Percentiles rank a stretch among this genome's conserved stretches.
Evolutionary conservation across 2,888 invertebrate genomes (phyloP).

Genomic region (Apodemia mormo): DNA sequence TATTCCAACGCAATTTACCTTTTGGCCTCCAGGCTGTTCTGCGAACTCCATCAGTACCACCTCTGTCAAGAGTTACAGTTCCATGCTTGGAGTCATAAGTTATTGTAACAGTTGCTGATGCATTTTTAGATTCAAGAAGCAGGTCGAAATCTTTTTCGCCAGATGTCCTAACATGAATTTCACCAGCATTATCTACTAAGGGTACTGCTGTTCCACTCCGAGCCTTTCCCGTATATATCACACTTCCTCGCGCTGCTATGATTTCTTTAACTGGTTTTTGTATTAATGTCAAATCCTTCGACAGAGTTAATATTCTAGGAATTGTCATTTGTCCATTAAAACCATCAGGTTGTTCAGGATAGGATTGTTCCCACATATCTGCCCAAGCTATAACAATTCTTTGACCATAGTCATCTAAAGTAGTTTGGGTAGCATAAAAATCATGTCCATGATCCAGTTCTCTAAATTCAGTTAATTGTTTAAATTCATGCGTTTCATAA

Average conservation of each 20-base stretch:
- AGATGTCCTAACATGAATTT: neutral
- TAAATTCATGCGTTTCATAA: conserved; percentile 48
- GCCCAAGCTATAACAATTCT: conserved; percentile 60
- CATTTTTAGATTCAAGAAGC: conserved; percentile 18
- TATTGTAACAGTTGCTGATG: conserved; percentile 7
- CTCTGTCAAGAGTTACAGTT: conserved; percentile 53
- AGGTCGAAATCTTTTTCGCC: conserved; percentile 6
- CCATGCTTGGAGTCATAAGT: conserved; percentile 29
- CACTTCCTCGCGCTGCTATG: neutral
- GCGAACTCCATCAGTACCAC: conserved; percentile 55
- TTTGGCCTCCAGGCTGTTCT: conserved; percentile 54
- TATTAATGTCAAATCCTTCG: conserved; percentile 24
- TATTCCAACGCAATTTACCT: conserved; percentile 28
- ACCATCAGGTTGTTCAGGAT: conserved; percentile 55
- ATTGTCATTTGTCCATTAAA: conserved; percentile 61
- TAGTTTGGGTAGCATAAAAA: conserved; percentile 64
- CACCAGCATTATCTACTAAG: conserved; percentile 16
- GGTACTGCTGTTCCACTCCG: neutral
- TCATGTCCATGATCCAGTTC: conserved; percentile 63
- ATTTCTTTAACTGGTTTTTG: conserved; percentile 51
- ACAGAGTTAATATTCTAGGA: conserved; percentile 51
- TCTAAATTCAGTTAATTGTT: conserved; percentile 42
- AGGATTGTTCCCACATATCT: conserved; percentile 61
- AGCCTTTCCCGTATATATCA: conserved; percentile 11
- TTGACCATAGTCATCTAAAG: conserved; percentile 43